These are phyloP conservation scores for Lytechinus variegatus DNA, from an alignment of 35 echinoderm and acorn worm genomes.

Conservation along the genomic window DNA sequence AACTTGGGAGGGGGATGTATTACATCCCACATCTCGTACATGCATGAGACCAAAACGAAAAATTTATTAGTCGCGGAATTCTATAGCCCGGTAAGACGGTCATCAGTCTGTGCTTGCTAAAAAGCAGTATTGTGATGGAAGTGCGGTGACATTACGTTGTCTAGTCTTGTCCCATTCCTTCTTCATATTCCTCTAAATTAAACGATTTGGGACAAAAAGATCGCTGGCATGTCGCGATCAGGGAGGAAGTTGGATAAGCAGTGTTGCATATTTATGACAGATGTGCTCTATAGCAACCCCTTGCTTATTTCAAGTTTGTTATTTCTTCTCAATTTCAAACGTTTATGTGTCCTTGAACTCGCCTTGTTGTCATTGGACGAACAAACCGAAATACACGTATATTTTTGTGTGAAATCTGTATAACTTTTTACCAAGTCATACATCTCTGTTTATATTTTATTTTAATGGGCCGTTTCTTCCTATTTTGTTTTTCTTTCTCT, in stretches of 20 bases:
- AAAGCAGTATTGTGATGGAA: background rate
- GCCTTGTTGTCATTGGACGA: background rate
- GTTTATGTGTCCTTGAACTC: background rate
- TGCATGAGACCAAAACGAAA: background rate
- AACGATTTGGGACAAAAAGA: background rate
- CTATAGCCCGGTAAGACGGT: too few species aligned
- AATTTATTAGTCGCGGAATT: too few species aligned
- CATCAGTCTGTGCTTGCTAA: too few species aligned
- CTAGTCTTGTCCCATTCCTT: background rate
- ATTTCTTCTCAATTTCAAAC: background rate
- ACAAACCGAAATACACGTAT: too few species aligned
- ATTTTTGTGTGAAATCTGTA: too few species aligned
- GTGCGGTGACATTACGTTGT: background rate
- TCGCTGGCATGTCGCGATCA: background rate
- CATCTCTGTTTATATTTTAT: too few species aligned
- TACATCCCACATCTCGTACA: background rate
- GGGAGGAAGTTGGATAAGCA: background rate
- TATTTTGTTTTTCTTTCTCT: background rate
- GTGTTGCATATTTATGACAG: background rate
- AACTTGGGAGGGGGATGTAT: background rate
- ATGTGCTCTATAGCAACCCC: background rate
- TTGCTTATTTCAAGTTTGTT: background rate
- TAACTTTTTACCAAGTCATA: too few species aligned
- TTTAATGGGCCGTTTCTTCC: background rate
- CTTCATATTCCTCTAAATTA: constrained; percentile 14